Base-by-base conservation (phyloP, 2,113 vertebrate genomes). In the Clupea harengus region DNA sequence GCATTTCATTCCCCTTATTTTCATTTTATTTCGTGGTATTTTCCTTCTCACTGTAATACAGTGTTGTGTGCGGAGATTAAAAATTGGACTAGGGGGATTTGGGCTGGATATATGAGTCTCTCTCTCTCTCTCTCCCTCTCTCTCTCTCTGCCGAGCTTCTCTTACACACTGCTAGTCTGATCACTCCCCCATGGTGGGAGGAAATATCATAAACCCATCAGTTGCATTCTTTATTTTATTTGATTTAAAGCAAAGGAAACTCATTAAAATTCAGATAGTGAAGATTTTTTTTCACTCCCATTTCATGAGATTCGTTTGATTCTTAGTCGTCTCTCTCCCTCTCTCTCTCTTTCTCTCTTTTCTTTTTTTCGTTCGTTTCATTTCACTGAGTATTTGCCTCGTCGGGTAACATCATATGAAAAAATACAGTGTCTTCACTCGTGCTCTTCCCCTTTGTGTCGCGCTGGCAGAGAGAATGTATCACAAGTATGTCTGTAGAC, bases 241-340 rank as follows among this genome's bases (percentile, higher is more conserved):
- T 78, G 28, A 44, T 78, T 78, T 78, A 78, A 78, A 78, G 72
- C 72, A 78, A 78, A 78, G 13, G 28, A 78, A 78, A 78, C 72
- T 78, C 72, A 78, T 78, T 78, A 78, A 78, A 78, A 78, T 78
- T 78, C 72, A 78, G 28, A 78, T 78, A 32, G 72, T 78, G 72
- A 78, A 32, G 6, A 44, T 78, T 78, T 78, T 78, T 75, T 78
- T 17, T 28, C 25, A 11, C 72, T 39, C 28, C 72, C 72, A 32
- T 78, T 78, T 78, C 64, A 67, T 28, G 64, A 67, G 64, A 67
- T 67, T 78, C 72, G 39, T 78, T 78, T 78, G 72, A 78, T 78
- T 78, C 72, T 78, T 13, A 11, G 32, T 39, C 28, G 2, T 78
- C 72, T 44, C 72, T 6, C 32, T 13, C 25, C 13, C 72, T 78